Evolutionary conservation across 1,140 invertebrate genomes (phyloP).

Genomic region (Acromyrmex charruanus): DNA sequence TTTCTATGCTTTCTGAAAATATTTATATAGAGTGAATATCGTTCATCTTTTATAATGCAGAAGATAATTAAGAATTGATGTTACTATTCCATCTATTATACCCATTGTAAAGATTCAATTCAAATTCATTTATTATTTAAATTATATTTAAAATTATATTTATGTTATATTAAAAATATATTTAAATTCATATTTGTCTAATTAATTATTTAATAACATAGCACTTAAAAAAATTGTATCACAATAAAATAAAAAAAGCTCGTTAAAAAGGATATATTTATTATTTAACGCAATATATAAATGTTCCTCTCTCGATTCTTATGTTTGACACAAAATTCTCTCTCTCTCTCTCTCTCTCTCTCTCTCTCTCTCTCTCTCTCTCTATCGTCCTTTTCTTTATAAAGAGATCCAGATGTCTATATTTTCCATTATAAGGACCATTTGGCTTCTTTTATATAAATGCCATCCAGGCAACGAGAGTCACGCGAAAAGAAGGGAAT

Average conservation of each 20-base stretch:
- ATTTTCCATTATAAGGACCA: slow-evolving; percentile 1
- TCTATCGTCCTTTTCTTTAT: background rate
- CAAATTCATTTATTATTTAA: background rate
- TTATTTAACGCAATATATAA: background rate
- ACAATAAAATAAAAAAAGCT: background rate
- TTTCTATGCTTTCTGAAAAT: background rate
- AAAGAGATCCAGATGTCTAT: slow-evolving; percentile 30
- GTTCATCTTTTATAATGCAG: background rate
- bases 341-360: background rate
- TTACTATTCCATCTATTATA: background rate
- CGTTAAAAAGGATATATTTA: background rate
- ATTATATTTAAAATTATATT: too few species aligned
- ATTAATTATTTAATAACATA: background rate
- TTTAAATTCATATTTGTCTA: background rate
- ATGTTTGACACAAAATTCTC: background rate
- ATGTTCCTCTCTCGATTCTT: background rate
- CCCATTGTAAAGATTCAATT: background rate
- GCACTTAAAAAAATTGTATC: background rate
- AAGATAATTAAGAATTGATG: background rate
- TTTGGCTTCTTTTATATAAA: slow-evolving; percentile 43
- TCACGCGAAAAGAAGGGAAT: slow-evolving; percentile 41
- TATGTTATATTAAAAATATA: too few species aligned
- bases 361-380: background rate
- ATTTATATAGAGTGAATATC: background rate
- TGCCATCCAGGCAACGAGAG: slow-evolving; percentile 20